Evolutionary conservation across 2,888 invertebrate species (phyloP), one percentile per base, ranked within the genome.

Genomic region (Conistra vaccinii): DNA sequence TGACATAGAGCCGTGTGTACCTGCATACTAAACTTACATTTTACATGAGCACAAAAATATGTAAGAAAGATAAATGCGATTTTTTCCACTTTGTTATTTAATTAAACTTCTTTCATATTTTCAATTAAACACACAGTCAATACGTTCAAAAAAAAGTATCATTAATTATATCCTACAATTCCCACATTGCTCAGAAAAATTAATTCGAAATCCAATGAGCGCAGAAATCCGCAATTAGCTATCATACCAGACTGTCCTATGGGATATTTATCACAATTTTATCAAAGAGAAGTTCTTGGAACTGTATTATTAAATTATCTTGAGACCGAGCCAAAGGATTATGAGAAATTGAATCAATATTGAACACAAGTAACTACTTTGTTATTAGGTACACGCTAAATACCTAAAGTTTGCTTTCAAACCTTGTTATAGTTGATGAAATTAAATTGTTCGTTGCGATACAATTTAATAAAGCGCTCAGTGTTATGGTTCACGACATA

Each of bases 381-480:
- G 60, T 74, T 83, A 72, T 70, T 73, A 73, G 51, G 57, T 70
- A 48, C 68, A 68, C 45, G 51, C 62, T 76, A 83, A 75, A 76
- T 83, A 76, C 76, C 57, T 70, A 83, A 65, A 79, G 70, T 83
- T 76, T 61, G 63, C 67, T 70, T 65, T 65, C 53, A 62, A 78
- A 72, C 58, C 69, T 74, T 83, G 66, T 71, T 82, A 78, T 61
- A 78, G 66, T 74, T 71, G 69, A 82, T 74, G 53, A 71, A 82
- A 81, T 81, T 74, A 78, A 82, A 83, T 82, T 78, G 78, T 69
- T 74, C 61, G 73, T 71, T 76, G 53, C 69, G 71, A 69, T 69
- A 74, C 67, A 71, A 82, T 73, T 76, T 81, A 76, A 80, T 80
- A 65, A 81, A 76, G 65, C 65, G 51, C 61, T 60, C 55, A 57